Conservation (phyloP, 2,113 vertebrate species). For the Trachemys scripta region DNA sequence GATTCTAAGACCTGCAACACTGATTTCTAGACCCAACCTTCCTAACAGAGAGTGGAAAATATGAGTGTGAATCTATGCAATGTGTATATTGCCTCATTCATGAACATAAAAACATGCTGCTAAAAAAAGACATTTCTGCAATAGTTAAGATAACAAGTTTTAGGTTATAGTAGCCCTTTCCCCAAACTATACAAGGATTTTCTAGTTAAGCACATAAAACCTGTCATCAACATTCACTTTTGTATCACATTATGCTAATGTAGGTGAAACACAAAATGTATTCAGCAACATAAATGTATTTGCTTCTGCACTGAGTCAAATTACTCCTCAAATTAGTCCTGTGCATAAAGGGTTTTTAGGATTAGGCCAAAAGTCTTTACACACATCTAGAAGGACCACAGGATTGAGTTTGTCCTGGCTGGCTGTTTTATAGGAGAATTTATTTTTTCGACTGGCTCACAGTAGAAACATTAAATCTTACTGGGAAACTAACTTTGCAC, state of each 20-base stretch:
- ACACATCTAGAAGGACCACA: neutral
- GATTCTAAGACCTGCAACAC: neutral
- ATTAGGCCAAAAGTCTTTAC: neutral
- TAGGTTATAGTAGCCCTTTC: neutral
- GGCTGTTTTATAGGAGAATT: neutral
- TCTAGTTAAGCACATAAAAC: neutral
- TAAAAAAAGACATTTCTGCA: neutral
- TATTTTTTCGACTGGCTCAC: neutral
- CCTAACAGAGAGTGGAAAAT: neutral
- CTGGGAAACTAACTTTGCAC: neutral
- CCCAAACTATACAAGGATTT: neutral
- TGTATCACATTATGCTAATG: neutral
- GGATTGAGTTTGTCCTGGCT: neutral
- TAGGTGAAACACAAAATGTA: neutral
- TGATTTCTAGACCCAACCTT: neutral
- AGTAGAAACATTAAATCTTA: neutral
- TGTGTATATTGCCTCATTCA: neutral
- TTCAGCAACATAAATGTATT: neutral
- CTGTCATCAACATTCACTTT: neutral
- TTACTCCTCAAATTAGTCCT: neutral
- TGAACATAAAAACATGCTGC: neutral
- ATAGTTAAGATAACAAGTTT: conserved; percentile 2
- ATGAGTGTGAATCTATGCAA: neutral
- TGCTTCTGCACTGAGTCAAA: neutral
- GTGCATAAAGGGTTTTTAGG: rapidly evolving